phyloP scores from a whole-genome alignment of 2,113 vertebrate species.

The Centropus unirufus region DNA sequence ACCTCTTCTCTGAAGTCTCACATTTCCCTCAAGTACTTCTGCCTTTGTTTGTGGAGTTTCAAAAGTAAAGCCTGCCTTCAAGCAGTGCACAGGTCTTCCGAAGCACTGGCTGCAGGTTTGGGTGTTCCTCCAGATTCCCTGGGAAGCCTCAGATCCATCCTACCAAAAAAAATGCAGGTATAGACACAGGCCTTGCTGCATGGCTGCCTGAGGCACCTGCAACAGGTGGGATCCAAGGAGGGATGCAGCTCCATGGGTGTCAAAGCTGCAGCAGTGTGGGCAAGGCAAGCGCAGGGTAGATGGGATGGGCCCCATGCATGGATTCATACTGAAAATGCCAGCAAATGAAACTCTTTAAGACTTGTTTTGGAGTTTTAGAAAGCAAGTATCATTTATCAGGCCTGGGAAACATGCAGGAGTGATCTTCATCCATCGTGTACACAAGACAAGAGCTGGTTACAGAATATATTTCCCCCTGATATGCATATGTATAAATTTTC shows the following conservation, averaged over 20 bases:
- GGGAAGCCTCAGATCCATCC: background rate
- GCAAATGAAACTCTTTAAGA: too few relatives aligned
- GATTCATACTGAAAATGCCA: too few relatives aligned
- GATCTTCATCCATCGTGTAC: too few relatives aligned
- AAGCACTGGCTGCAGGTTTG: rapidly evolving
- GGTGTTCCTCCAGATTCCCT: background rate
- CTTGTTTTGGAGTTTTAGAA: too few relatives aligned
- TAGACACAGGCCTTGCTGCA: background rate
- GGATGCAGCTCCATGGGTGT: too few relatives aligned
- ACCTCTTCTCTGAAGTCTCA: background rate
- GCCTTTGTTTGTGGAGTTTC: rapidly evolving
- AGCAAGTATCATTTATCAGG: too few relatives aligned
- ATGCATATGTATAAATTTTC: too few relatives aligned
- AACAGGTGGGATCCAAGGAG: too few relatives aligned
- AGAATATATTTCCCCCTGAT: too few relatives aligned
- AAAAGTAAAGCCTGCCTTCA: rapidly evolving
- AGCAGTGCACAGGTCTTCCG: rapidly evolving
- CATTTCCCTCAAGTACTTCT: background rate
- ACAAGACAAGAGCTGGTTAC: too few relatives aligned
- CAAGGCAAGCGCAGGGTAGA: too few relatives aligned
- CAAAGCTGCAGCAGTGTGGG: background rate
- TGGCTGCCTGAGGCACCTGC: background rate
- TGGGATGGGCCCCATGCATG: background rate
- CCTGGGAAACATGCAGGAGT: too few relatives aligned
- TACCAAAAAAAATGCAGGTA: rapidly evolving